These are phyloP conservation scores for Corbicula japonica DNA, from an alignment of 2,888 invertebrate genomes.

Conservation along the genomic window DNA sequence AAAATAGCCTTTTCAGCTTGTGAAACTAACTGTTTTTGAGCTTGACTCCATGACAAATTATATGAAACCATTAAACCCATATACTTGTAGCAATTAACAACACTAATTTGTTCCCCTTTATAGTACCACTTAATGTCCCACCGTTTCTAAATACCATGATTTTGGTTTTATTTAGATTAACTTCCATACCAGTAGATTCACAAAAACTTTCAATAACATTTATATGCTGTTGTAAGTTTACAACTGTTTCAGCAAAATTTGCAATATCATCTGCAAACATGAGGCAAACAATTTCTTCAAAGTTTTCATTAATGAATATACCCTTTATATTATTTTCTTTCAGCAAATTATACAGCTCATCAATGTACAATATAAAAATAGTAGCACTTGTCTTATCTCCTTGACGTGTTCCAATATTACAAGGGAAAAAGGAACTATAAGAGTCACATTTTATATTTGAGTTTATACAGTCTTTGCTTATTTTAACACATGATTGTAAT, in stretches of 20 bases:
- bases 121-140: not conserved
- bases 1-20: not conserved
- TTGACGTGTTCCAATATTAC: too few relatives aligned
- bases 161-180: constrained; percentile 8
- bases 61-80: not conserved
- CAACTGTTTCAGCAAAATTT: too few relatives aligned
- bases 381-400: not conserved
- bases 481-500: too few relatives aligned
- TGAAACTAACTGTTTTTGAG: not conserved
- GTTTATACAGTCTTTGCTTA: too few relatives aligned
- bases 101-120: not conserved
- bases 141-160: not conserved
- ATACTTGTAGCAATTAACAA: not conserved
- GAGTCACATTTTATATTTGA: too few relatives aligned
- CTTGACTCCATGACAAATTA: not conserved
- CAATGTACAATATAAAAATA: not conserved
- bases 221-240: not conserved
- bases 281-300: constrained; percentile 1
- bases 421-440: too few relatives aligned
- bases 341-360: not conserved
- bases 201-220: not conserved
- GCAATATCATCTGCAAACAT: not conserved
- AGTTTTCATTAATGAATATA: not conserved
- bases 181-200: not conserved
- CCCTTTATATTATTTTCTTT: not conserved